phyloP scores from a whole-genome alignment of 2,113 vertebrate species.

The Helogale parvula region DNA sequence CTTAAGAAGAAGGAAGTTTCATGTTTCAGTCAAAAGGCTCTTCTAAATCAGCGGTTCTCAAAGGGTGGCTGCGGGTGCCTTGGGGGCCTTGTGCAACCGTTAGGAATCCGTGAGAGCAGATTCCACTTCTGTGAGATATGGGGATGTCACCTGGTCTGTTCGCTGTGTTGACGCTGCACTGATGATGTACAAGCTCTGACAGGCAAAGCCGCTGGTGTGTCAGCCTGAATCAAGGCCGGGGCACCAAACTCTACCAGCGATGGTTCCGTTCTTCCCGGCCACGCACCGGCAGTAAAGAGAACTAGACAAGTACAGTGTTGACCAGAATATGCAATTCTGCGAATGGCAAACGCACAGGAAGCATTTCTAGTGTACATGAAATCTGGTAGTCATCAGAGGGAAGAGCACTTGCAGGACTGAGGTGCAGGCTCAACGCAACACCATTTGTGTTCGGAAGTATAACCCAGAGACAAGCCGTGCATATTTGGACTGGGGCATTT shows the following conservation, averaged over 20 bases:
- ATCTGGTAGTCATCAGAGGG: not conserved
- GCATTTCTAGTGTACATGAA: not conserved
- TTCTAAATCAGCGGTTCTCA: not conserved
- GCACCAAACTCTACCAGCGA: rapidly evolving
- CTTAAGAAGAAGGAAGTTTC: not conserved
- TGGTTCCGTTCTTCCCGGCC: rapidly evolving
- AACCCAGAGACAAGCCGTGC: not conserved
- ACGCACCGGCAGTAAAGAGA: not conserved
- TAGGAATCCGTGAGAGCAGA: not conserved
- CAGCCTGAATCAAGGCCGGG: rapidly evolving
- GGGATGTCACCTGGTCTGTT: not conserved
- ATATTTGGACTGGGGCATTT: not conserved
- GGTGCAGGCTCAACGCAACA: not conserved
- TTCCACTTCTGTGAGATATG: not conserved
- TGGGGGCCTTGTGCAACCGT: not conserved
- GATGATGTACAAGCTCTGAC: not conserved
- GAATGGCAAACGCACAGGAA: not conserved
- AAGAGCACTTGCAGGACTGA: not conserved
- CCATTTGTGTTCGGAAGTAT: not conserved
- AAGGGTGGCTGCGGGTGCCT: not conserved
- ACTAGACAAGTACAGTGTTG: not conserved
- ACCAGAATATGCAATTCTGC: not conserved
- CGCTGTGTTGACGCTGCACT: not conserved
- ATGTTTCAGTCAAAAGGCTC: not conserved
- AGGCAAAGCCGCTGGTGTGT: not conserved